Evolutionary conservation across 2,888 invertebrate species (phyloP).

Genomic region (Diachrysia chrysitis): DNA sequence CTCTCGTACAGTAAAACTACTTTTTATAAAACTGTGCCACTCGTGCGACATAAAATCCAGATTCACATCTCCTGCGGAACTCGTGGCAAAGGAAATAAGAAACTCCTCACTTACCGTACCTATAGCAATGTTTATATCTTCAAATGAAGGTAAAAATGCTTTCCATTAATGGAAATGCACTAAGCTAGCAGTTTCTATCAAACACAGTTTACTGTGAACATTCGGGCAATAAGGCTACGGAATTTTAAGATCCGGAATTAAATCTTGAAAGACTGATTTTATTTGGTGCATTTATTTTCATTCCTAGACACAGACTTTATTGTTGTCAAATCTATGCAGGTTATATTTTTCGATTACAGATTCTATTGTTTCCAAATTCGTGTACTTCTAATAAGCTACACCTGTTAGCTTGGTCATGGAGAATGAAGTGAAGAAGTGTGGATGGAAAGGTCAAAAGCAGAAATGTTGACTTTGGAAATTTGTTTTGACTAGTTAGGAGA

Average conservation of each 20-base stretch:
- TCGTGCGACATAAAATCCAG: constrained; percentile 11
- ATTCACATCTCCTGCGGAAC: background rate
- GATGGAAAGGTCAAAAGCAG: too few species aligned
- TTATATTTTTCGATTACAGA: too few species aligned
- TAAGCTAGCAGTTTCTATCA: background rate
- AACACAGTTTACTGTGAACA: background rate
- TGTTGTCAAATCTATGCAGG: too few species aligned
- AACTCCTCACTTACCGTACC: background rate
- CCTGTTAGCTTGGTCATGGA: too few species aligned
- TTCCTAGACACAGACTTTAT: too few species aligned
- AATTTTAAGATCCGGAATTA: background rate
- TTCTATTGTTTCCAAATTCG: too few species aligned
- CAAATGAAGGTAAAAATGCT: background rate
- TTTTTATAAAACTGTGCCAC: background rate
- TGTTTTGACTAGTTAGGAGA: too few species aligned
- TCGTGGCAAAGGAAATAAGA: constrained; percentile 17
- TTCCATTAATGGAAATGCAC: constrained; percentile 24
- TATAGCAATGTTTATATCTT: background rate
- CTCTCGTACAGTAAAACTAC: background rate
- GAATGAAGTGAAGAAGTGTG: too few species aligned
- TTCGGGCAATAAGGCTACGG: background rate
- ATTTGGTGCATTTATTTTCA: too few species aligned
- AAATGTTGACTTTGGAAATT: too few species aligned
- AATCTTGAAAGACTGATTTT: too few species aligned
- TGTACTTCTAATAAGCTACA: too few species aligned